Evolutionary conservation across 2,888 invertebrate genomes (phyloP).

Genomic region (Graphium colonna): DNA sequence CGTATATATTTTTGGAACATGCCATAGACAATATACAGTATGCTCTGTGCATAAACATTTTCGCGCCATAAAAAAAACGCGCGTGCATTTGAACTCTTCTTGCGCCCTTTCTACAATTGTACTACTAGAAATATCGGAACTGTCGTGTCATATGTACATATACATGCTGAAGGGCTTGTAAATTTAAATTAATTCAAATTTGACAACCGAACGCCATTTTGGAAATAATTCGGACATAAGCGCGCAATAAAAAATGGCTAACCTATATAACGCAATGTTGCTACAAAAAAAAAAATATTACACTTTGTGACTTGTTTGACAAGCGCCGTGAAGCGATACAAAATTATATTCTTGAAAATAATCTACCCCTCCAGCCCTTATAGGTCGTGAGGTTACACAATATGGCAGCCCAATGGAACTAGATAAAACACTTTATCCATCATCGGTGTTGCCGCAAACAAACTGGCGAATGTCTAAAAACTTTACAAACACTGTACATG

Average conservation of each 20-base stretch:
- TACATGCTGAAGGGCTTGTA: too few relatives aligned
- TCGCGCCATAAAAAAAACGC: too few relatives aligned
- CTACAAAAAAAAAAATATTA: too few relatives aligned
- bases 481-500: constrained; percentile 40
- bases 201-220: too few relatives aligned
- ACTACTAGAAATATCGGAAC: too few relatives aligned
- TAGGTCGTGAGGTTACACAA: neutral
- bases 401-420: neutral
- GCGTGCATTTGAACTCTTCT: too few relatives aligned
- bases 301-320: constrained; percentile 75
- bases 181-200: too few relatives aligned
- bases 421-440: constrained; percentile 1
- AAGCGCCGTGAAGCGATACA: constrained; percentile 64
- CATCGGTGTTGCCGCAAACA: neutral
- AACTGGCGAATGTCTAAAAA: constrained; percentile 21
- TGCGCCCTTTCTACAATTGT: too few relatives aligned
- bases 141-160: too few relatives aligned
- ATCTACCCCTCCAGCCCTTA: constrained; percentile 15
- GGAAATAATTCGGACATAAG: constrained; percentile 14
- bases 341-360: constrained; percentile 34
- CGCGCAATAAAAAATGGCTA: neutral
- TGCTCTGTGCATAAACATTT: too few relatives aligned
- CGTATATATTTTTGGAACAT: too few relatives aligned
- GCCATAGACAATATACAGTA: too few relatives aligned
- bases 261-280: neutral